A percentile compares a stretch with the other conserved stretches of the same genome.
Conservation (phyloP, 2,113 vertebrate genomes). For the Tupaia chinensis region DNA sequence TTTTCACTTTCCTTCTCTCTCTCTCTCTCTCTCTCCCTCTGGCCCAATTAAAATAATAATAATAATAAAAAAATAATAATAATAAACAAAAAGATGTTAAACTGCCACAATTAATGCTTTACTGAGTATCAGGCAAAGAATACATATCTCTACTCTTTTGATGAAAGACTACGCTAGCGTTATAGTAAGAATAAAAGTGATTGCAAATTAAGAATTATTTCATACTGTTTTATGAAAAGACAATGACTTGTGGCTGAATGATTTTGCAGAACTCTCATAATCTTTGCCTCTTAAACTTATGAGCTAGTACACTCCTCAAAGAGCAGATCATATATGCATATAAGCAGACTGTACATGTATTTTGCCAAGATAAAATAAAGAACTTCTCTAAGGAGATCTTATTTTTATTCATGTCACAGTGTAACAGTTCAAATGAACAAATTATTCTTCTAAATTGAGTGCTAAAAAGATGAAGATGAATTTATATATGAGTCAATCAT, state of each 20-base stretch:
- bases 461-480: conserved; percentile 65
- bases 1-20: no score
- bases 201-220: background rate
- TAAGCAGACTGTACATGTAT: background rate
- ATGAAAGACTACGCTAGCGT: conserved; percentile 17
- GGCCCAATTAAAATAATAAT: no score
- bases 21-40: no score
- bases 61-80: no score
- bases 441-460: background rate
- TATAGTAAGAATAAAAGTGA: conserved; percentile 24
- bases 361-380: conserved; percentile 37
- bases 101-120: background rate
- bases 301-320: background rate
- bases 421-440: conserved; percentile 52
- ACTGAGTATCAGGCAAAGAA: conserved; percentile 26
- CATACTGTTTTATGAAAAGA: conserved; percentile 45
- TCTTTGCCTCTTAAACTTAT: conserved; percentile 11
- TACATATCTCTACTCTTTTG: background rate
- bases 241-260: conserved; percentile 8
- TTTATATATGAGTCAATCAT: conserved; percentile 19
- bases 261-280: background rate
- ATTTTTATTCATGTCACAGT: background rate
- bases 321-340: background rate
- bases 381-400: background rate
- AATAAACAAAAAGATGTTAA: background rate